Evolutionary conservation across 2,113 vertebrate species (phyloP).

Genomic region (Myotis yumanensis): DNA sequence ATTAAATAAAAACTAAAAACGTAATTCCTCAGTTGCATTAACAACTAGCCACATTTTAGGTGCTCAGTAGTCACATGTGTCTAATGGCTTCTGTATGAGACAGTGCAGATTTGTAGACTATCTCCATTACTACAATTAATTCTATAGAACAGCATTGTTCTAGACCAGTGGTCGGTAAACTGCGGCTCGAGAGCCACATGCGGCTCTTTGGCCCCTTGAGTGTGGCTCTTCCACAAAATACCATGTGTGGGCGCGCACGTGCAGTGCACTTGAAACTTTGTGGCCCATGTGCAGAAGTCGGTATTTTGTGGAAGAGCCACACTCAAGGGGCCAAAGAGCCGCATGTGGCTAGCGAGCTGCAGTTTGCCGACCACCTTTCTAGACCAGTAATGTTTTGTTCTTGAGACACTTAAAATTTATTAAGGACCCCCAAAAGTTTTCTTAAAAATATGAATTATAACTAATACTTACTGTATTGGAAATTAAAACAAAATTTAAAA

Average conservation of each 20-base stretch:
- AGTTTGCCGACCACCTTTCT: not conserved
- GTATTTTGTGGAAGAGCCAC: too few relatives aligned
- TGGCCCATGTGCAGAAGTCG: too few relatives aligned
- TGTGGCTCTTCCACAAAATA: too few relatives aligned
- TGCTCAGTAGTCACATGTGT: not conserved
- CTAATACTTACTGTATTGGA: not conserved
- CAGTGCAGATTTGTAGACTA: not conserved
- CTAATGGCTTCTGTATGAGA: not conserved
- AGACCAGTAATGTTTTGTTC: not conserved
- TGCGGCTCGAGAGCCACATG: too few relatives aligned
- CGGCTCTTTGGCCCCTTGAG: too few relatives aligned
- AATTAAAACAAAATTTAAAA: constrained; percentile 43
- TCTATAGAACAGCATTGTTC: not conserved
- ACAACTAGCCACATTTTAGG: not conserved
- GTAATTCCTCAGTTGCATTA: not conserved
- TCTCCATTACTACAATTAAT: not conserved
- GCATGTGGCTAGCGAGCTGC: too few relatives aligned
- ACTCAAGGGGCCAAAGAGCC: too few relatives aligned
- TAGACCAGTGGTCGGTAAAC: not conserved
- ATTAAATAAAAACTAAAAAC: not conserved
- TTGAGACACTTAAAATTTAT: not conserved
- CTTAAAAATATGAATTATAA: not conserved
- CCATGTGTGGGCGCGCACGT: too few relatives aligned
- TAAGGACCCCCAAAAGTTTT: too few relatives aligned
- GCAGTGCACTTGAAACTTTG: too few relatives aligned